phyloP scores from a whole-genome alignment of 1,140 invertebrate species.

The Dysdera silvatica region DNA sequence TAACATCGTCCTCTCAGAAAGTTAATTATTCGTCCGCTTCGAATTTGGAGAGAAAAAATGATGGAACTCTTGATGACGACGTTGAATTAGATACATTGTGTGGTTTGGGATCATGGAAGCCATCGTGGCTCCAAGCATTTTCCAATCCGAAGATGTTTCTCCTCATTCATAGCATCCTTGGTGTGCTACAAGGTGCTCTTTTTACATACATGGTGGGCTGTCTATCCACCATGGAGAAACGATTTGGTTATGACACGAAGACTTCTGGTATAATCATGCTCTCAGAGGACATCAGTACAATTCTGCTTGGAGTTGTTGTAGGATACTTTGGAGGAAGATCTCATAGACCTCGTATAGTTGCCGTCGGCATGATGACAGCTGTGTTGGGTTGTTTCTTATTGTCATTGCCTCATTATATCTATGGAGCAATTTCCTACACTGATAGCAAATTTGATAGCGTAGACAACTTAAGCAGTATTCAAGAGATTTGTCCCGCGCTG shows the following conservation, averaged over 20 bases:
- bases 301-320: conserved; percentile 40
- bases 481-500: conserved; percentile 15
- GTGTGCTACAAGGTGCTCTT: conserved; percentile 62
- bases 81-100: conserved; percentile 12
- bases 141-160: conserved; percentile 68
- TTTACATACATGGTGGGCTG: conserved; percentile 68
- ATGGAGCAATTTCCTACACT: conserved; percentile 46
- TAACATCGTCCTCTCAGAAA: too few species aligned
- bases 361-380: conserved; percentile 60
- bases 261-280: conserved; percentile 53
- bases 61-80: neutral
- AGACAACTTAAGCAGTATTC: conserved; percentile 1
- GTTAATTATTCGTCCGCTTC: too few species aligned
- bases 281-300: conserved; percentile 33
- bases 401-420: conserved; percentile 59
- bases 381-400: conserved; percentile 58
- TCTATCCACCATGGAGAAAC: conserved; percentile 68
- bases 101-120: conserved; percentile 12
- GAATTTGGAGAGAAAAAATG: too few species aligned
- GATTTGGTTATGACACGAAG: conserved; percentile 67
- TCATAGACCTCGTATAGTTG: conserved; percentile 61
- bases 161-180: conserved; percentile 61
- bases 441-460: neutral
- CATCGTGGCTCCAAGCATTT: conserved; percentile 54
- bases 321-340: conserved; percentile 59